phyloP scores from a whole-genome alignment of 1,140 invertebrate genomes.

The Catajapyx aquilonaris region DNA sequence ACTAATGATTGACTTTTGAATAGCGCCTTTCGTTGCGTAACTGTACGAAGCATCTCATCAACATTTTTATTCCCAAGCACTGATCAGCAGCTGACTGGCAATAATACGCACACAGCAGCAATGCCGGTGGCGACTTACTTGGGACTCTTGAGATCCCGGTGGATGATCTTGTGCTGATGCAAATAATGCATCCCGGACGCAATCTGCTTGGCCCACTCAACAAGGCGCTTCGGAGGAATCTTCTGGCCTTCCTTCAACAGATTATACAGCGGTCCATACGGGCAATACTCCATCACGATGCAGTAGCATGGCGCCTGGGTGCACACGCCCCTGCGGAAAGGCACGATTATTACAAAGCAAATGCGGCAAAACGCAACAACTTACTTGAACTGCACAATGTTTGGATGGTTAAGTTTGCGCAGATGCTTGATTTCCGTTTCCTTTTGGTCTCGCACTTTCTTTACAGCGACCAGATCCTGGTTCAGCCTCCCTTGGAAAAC shows the following conservation, averaged over 20 bases:
- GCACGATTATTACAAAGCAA: neutral
- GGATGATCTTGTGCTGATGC: conserved; percentile 91
- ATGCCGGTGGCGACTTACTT: conserved; percentile 63
- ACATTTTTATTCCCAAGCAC: no score
- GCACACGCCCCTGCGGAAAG: conserved; percentile 54
- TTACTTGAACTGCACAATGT: conserved; percentile 87
- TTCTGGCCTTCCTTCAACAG: conserved; percentile 55
- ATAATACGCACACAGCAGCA: no score
- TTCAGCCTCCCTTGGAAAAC: conserved; percentile 77
- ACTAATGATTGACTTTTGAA: no score
- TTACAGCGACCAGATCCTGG: conserved; percentile 78
- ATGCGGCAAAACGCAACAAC: conserved; percentile 11
- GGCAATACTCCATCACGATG: conserved; percentile 96
- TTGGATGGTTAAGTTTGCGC: conserved; percentile 83
- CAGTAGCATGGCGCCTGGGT: conserved; percentile 84
- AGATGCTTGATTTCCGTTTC: conserved; percentile 91
- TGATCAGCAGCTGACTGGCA: no score
- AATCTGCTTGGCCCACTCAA: conserved; percentile 89
- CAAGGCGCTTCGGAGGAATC: conserved; percentile 60
- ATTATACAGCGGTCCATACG: conserved; percentile 82
- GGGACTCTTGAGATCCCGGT: conserved; percentile 86
- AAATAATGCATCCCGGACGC: conserved; percentile 91
- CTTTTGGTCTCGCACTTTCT: conserved; percentile 79
- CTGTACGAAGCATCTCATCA: no score
- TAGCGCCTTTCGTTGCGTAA: no score